A percentile compares a stretch with the other conserved stretches of the same genome.
Conservation (phyloP, 2,888 invertebrate species). For the Lasioglossum zephyrum region DNA sequence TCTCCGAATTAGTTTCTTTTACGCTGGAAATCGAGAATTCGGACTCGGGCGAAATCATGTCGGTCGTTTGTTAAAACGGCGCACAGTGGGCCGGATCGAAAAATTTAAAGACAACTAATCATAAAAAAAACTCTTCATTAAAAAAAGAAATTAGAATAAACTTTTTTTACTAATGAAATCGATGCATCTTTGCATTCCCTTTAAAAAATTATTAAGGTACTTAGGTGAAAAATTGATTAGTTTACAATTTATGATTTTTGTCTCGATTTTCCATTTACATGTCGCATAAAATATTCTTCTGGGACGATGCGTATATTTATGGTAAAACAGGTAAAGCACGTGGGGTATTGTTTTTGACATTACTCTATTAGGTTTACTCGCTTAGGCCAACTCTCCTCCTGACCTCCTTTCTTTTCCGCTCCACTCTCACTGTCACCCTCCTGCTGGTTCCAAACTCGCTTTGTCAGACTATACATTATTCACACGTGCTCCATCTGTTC, state of each 20-base stretch:
- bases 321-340: background rate
- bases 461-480: slow-evolving; percentile 16
- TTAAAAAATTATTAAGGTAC: no score
- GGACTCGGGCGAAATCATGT: background rate
- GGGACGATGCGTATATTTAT: background rate
- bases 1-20: background rate
- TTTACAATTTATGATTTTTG: no score
- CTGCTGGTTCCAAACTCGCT: slow-evolving; percentile 12
- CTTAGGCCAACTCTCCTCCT: background rate
- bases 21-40: background rate
- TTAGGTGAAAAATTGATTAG: no score
- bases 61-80: background rate
- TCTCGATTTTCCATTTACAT: no score
- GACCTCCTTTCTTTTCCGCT: slow-evolving; percentile 9
- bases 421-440: slow-evolving; percentile 1
- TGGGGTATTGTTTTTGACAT: background rate
- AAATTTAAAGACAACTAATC: no score
- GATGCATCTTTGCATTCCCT: no score
- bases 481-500: slow-evolving; percentile 10
- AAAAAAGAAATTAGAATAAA: no score
- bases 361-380: background rate
- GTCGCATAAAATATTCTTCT: background rate
- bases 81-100: no score
- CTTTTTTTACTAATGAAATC: no score
- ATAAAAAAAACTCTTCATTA: no score